Evolutionary conservation across 2,888 invertebrate species (phyloP), one percentile per base, ranked within the genome.

Genomic region (Aricia artaxerxes): DNA sequence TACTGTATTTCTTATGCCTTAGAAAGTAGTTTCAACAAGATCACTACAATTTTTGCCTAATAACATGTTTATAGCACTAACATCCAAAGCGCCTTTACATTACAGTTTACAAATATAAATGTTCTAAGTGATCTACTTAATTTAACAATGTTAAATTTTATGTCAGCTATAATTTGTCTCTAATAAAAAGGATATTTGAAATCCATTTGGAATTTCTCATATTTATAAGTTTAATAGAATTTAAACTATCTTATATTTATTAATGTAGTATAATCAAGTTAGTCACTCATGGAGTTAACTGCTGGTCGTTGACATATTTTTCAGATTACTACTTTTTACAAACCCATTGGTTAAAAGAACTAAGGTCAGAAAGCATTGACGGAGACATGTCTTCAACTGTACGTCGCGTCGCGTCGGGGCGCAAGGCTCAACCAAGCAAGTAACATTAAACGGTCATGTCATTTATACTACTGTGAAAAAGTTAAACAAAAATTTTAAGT

Each of bases 1-100:
- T 73, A 76, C 35, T n/a, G 53, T 76, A 76, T 76, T 76, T 40
- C 73, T 73, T 73, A 73, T 44, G 73, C 76, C 49, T 31, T 76
- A 76, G 53, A 16, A 44, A 38, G 76, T 35, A 57, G 57, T 57
- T 16, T 57, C 53, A 76, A 76, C 76, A 76, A 76, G 76, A 53
- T 13, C 16, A 53, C 76, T 76, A 76, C 76, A 76, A 44, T 53
- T 13, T 76, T 57, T 76, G 57, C 4, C 76, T 76, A 76, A 53
- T 76, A 76, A 76, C 16, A 76, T 13, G 57, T 76, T 76, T 40
- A 40, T 40, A 57, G 35, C 57, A 57, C 76, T 76, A 76, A 76
- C 76, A 76, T 31, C 76, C 57, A 76, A 76, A 76, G 76, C 76
- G 76, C 35, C 53, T 53, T 24, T 76, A 44, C 53, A 76, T 13